Evolutionary conservation across 2,113 vertebrate species (phyloP), one percentile per base, ranked within the genome.

Genomic region (Melospiza melodia): DNA sequence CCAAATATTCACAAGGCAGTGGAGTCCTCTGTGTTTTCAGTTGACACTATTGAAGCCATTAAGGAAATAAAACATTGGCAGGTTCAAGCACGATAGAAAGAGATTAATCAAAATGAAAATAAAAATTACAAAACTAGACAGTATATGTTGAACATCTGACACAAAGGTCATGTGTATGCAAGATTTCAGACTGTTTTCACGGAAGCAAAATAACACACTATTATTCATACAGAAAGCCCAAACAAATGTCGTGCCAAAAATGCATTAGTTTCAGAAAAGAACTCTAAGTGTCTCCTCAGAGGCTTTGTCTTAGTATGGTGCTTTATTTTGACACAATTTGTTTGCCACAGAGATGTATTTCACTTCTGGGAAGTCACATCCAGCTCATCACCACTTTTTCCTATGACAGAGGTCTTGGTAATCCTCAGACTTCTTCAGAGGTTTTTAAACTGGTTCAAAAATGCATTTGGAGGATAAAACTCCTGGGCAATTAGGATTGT

Each of bases 171-270:
- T 2, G 11, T 27, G 37, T 44, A 54, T 0, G 0, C 69, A 84
- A 46, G 35, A 87, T 79, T 90, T 61, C 80, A 55, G 58, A 49
- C 46, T 81, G 58, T 68, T 91, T 93, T 89, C 66, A 86, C 2
- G 3, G 69, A 87, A 85, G 66, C 49, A 66, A 90, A 94, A 51
- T 46, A 92, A 43, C 57, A 74, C 22, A 22, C 22, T 81, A 39
- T 81, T 86, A 92, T 80, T 96, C 27, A 49, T 39, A 93, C 17
- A 39, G 31, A 90, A 89, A 96, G 16, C 52, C 90, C 75, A 81
- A 84, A 86, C 20, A 86, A 91, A 85, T 58, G 57, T 41, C 11
- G 2, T 71, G 48, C 49, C 61, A 87, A 75, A 94, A 90, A 61
- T 35, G 68, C 35, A 35, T 58, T 62, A 0, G 6, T 88, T 96